A percentile compares a stretch with the other conserved stretches of the same genome.
These are phyloP conservation scores for Sphecodes monilicornis DNA, from an alignment of 2,888 invertebrate genomes.

Conservation along the genomic window DNA sequence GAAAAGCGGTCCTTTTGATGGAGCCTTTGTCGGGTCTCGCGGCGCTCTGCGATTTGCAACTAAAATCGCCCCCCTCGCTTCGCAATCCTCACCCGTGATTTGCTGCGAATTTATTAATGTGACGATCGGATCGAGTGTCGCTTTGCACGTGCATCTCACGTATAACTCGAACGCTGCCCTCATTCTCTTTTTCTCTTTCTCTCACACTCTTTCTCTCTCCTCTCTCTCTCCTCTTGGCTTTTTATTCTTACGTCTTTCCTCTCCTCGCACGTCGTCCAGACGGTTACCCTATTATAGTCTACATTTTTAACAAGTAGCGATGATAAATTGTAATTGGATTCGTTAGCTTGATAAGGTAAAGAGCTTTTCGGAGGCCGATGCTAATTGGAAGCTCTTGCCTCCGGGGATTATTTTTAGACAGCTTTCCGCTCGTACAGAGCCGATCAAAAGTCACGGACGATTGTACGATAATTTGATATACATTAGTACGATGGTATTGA, in stretches of 20 bases:
- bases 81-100: conserved; percentile 74
- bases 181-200: too few relatives aligned
- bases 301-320: background rate
- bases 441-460: background rate
- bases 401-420: background rate
- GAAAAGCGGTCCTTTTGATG: conserved; percentile 80
- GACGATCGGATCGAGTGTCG: conserved; percentile 68
- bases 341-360: background rate
- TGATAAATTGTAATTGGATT: conserved; percentile 14
- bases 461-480: too few relatives aligned
- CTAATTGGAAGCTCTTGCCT: conserved; percentile 5
- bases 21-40: conserved; percentile 83
- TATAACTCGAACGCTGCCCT: background rate
- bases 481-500: too few relatives aligned
- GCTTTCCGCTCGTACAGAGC: background rate
- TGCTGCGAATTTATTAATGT: conserved; percentile 83
- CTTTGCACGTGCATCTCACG: conserved; percentile 15
- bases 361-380: background rate
- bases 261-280: background rate
- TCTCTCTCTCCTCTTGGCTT: background rate
- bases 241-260: background rate
- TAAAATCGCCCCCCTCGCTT: conserved; percentile 81
- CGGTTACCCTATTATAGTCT: background rate
- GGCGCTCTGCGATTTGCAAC: conserved; percentile 84
- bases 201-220: background rate